Base-by-base conservation (phyloP, 2,113 vertebrate genomes). In the Lates calcarifer region DNA sequence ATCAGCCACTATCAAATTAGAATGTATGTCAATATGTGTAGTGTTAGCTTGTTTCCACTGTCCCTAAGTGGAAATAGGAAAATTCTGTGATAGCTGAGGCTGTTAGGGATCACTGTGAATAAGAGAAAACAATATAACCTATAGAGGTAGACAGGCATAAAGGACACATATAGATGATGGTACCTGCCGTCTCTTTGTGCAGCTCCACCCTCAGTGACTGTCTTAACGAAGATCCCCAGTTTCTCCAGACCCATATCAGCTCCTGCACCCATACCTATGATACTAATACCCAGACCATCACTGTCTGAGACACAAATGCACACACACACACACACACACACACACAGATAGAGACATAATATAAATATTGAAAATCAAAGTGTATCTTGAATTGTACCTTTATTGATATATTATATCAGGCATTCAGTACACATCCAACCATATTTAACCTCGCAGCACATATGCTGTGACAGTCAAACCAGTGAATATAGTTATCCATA, bases 221-320 rank as follows among this genome's bases (percentile, higher is more conserved):
- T 99, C 94, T 99, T 99, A 67, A 99, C 97, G 0, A 99, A 99
- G 94, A 99, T 99, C 10, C 98, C 98, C 79, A 99, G 88, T 82
- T 99, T 99, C 93, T 99, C 98, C 91, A 99, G 95, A 49, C 98
- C 98, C 97, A 98, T 98, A 86, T 99, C 98, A 0, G 98, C 98
- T 24, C 98, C 98, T 0, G 97, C 98, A 0, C 98, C 98, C 98
- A 99, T 99, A 18, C 98, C 98, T 0, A 99, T 99, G 88, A 99
- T 99, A 87, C 98, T 99, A 94, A 99, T 98, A 5, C 98, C 98
- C 80, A 99, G 91, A 33, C 98, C 98, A 5, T 98, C 97, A 0
- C 95, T 96, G 89, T 98, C 98, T 99, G 0, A 28, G 3, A 79
- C 33, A 33, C 33, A 33, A 3, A 41, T 12, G 13, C 53, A 80